Conservation (phyloP, 2,888 invertebrate genomes). For the Sesia bembeciformis region DNA sequence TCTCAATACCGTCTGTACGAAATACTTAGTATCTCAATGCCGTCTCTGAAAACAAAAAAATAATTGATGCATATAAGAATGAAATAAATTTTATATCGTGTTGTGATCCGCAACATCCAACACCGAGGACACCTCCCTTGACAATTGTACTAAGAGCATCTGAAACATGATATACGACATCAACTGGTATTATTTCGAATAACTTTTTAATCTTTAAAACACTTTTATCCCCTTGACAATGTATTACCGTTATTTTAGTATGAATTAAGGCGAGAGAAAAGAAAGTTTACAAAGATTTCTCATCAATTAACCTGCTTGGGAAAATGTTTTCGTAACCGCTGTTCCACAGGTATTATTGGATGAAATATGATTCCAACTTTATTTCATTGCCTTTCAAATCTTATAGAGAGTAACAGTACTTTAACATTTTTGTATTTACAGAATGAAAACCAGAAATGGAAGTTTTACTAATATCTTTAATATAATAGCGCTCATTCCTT, state of each 20-base stretch:
- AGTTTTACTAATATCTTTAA: no score
- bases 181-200: conserved; percentile 14
- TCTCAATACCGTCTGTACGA: no score
- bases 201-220: conserved; percentile 10
- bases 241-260: no score
- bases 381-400: conserved; percentile 13
- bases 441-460: no score
- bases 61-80: background rate
- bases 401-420: no score
- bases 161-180: conserved; percentile 31
- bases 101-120: conserved; percentile 22
- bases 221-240: background rate
- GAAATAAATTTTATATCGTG: background rate
- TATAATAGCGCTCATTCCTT: no score
- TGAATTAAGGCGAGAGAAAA: conserved; percentile 11
- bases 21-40: no score
- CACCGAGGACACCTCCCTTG: conserved; percentile 28
- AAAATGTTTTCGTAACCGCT: conserved; percentile 22
- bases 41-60: no score
- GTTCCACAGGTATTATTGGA: conserved; percentile 19
- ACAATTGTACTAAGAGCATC: conserved; percentile 45
- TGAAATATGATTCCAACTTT: conserved; percentile 23
- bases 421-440: no score
- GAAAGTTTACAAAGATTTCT: conserved; percentile 24
- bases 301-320: conserved; percentile 22